A percentile compares a stretch with the other conserved stretches of the same genome.
phyloP scores from a whole-genome alignment of 2,888 invertebrate genomes.

The Megalurothrips usitatus region DNA sequence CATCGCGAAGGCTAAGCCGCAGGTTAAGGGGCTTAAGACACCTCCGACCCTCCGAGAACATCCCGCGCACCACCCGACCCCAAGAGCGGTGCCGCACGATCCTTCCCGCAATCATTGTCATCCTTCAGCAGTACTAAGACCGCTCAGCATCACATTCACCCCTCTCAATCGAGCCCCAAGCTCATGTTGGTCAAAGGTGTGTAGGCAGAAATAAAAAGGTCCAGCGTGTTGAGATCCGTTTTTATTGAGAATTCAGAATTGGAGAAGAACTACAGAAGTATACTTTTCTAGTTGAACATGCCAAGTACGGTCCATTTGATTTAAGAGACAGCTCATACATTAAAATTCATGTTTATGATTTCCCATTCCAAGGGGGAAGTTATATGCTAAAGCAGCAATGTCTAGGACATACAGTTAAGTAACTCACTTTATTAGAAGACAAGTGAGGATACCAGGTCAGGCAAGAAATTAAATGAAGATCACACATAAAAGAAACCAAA shows the following conservation, averaged over 20 bases:
- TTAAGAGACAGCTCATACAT: not conserved
- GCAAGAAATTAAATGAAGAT: not conserved
- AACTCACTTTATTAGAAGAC: not conserved
- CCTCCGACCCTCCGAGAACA: too few species aligned
- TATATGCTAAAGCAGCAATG: not conserved
- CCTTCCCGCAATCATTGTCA: too few species aligned
- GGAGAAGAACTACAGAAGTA: not conserved
- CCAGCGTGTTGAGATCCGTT: not conserved
- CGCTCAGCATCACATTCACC: too few species aligned
- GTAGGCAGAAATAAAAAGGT: too few species aligned
- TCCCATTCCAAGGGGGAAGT: not conserved
- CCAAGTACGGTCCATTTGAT: not conserved
- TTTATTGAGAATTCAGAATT: slow-evolving; percentile 18
- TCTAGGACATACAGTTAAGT: not conserved
- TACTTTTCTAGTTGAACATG: not conserved
- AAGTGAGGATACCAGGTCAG: not conserved
- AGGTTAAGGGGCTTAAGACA: too few species aligned
- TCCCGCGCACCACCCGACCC: too few species aligned
- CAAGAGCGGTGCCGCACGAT: too few species aligned
- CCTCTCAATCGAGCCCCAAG: too few species aligned
- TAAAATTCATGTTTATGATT: not conserved
- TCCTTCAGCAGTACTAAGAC: too few species aligned
- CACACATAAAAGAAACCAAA: not conserved
- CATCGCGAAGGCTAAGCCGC: too few species aligned
- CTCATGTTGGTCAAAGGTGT: too few species aligned